These are phyloP conservation scores for Nycticebus coucang DNA, from an alignment of 2,113 vertebrate species.

Conservation along the genomic window DNA sequence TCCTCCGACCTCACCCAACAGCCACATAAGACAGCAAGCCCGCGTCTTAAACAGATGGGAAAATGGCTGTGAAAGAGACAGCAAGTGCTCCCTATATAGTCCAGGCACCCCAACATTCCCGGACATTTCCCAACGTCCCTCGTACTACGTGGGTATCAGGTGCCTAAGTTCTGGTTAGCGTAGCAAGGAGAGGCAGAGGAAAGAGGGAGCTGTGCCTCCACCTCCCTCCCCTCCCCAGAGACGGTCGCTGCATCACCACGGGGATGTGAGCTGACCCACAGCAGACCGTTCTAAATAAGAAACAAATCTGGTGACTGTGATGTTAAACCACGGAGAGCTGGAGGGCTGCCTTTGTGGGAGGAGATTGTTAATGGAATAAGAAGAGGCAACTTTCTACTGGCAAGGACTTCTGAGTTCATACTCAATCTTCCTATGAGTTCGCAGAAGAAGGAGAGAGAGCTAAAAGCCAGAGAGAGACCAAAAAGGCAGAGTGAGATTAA, in stretches of 20 bases:
- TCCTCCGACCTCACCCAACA: background rate
- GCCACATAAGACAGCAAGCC: background rate
- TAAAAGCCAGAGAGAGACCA: background rate
- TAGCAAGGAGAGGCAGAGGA: background rate
- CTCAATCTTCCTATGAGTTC: background rate
- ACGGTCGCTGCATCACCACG: background rate
- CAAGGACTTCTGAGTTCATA: background rate
- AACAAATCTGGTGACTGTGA: background rate
- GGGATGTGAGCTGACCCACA: fast-evolving
- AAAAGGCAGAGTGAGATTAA: background rate
- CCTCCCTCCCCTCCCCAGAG: background rate
- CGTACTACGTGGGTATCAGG: background rate
- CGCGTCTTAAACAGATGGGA: background rate
- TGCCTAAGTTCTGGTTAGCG: background rate
- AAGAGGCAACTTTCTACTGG: too few species aligned
- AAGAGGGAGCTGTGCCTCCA: fast-evolving
- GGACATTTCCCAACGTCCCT: background rate
- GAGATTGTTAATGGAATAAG: background rate
- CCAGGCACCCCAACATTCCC: fast-evolving
- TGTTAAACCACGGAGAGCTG: background rate
- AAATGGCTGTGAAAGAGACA: background rate
- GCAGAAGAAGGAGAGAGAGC: background rate
- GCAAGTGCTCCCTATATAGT: background rate
- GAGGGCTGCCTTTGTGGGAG: fast-evolving
- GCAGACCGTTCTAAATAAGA: background rate